Conservation (phyloP, 2,888 invertebrate genomes). For the Eristalis tenax region DNA sequence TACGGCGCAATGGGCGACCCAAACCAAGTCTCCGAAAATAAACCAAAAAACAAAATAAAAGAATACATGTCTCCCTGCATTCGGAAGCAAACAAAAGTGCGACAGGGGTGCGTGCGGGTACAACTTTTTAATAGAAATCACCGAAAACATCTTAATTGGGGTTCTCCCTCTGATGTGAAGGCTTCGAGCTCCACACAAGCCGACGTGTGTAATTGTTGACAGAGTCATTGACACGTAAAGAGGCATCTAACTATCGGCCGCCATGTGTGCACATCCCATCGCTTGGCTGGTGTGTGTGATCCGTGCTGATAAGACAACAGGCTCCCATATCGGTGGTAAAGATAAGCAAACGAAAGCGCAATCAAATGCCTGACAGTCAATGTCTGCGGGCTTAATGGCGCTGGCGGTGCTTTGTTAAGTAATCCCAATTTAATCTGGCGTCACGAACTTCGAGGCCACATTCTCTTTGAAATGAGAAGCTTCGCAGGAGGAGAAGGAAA, state of each 20-base stretch:
- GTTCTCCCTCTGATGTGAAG: background rate
- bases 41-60: background rate
- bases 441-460: slow-evolving; percentile 37
- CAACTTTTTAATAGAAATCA: slow-evolving; percentile 8
- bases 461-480: slow-evolving; percentile 41
- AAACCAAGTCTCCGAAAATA: background rate
- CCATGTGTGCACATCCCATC: background rate
- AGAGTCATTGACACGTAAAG: slow-evolving; percentile 43
- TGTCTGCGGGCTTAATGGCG: slow-evolving; percentile 17
- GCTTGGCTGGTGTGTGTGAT: slow-evolving; percentile 26
- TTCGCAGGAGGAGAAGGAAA: slow-evolving; percentile 12
- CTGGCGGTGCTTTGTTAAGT: slow-evolving; percentile 28
- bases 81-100: slow-evolving; percentile 22
- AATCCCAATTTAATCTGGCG: slow-evolving; percentile 35
- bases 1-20: too few species aligned
- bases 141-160: slow-evolving; percentile 1
- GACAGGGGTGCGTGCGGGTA: background rate
- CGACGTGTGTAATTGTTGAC: slow-evolving; percentile 22
- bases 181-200: background rate
- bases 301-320: slow-evolving; percentile 20
- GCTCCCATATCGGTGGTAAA: background rate
- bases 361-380: slow-evolving; percentile 25
- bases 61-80: background rate
- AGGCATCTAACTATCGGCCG: slow-evolving; percentile 7
- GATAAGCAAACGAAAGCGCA: slow-evolving; percentile 40